Evolutionary conservation across 2,113 vertebrate genomes (phyloP).

Genomic region (Burhinus oedicnemus): DNA sequence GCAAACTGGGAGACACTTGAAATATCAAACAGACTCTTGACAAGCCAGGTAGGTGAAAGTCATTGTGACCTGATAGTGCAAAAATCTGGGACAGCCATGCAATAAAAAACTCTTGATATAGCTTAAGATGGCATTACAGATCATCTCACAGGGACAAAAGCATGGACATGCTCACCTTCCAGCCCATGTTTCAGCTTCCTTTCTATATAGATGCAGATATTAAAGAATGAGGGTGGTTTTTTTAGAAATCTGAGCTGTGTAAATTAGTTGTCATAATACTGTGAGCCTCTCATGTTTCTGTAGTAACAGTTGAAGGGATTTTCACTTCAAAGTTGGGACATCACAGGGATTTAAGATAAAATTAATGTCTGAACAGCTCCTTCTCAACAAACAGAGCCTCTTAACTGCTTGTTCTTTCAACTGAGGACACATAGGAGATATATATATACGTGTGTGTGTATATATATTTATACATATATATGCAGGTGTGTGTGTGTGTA

Average conservation of each 20-base stretch:
- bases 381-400: background rate
- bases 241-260: background rate
- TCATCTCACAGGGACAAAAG: background rate
- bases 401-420: background rate
- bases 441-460: accelerated
- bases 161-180: background rate
- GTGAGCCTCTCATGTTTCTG: background rate
- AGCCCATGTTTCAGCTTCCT: background rate
- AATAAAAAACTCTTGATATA: background rate
- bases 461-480: background rate
- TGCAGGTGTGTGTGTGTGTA: background rate
- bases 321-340: background rate
- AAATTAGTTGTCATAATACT: background rate
- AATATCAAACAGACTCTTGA: background rate
- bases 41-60: background rate
- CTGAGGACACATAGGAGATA: background rate
- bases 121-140: background rate
- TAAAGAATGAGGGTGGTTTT: background rate
- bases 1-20: background rate
- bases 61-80: background rate
- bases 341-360: background rate
- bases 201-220: background rate
- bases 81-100: background rate
- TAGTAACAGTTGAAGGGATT: background rate
- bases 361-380: background rate